Conservation (phyloP, 2,888 invertebrate genomes). For the Lepas anatifera region DNA sequence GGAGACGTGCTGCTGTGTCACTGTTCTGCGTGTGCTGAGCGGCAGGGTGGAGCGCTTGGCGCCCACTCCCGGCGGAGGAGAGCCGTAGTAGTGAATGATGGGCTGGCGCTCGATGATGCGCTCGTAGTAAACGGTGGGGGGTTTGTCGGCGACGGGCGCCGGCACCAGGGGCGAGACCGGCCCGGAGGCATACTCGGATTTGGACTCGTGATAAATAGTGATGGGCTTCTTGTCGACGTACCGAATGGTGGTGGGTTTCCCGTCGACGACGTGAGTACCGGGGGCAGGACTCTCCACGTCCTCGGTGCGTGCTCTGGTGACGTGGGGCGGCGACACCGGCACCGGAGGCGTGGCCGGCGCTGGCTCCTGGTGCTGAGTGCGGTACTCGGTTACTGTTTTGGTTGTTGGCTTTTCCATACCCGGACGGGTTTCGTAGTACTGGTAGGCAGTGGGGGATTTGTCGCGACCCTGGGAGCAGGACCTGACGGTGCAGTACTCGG, state of each 20-base stretch:
- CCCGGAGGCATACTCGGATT: not conserved
- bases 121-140: not conserved
- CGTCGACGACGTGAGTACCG: not conserved
- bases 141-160: not conserved
- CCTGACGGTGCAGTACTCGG: too few relatives aligned
- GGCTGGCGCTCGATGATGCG: constrained; percentile 5
- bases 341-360: not conserved
- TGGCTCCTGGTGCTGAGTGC: not conserved
- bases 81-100: constrained; percentile 5
- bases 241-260: not conserved
- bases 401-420: not conserved
- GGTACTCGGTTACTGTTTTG: not conserved
- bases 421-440: not conserved
- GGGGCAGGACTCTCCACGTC: not conserved
- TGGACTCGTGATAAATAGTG: not conserved
- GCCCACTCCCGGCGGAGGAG: not conserved
- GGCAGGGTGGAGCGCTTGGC: not conserved
- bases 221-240: not conserved
- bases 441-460: not conserved
- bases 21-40: not conserved
- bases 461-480: not conserved
- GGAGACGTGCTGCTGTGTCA: not conserved
- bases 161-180: not conserved
- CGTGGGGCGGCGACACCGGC: not conserved
- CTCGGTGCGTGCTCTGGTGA: not conserved